Evolutionary conservation across 2,888 invertebrate genomes (phyloP).

Genomic region (Ophraella communa): DNA sequence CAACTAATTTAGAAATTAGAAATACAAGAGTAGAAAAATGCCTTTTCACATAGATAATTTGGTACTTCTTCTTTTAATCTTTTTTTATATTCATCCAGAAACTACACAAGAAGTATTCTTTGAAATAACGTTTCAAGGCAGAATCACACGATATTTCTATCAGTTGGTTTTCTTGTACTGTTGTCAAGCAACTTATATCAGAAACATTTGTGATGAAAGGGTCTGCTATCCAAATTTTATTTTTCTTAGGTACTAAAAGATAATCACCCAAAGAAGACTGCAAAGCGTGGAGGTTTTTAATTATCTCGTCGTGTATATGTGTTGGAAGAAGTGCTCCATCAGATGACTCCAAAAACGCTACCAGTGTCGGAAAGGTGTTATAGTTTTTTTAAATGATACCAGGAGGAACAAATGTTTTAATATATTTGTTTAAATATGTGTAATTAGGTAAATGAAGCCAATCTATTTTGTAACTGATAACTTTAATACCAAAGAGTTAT

Average conservation of each 20-base stretch:
- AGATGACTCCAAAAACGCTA: slow-evolving; percentile 35
- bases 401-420: too few relatives aligned
- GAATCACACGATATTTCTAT: too few relatives aligned
- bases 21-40: background rate
- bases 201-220: slow-evolving; percentile 19
- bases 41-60: background rate
- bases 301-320: slow-evolving; percentile 30
- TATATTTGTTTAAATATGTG: too few relatives aligned
- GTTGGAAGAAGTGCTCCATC: slow-evolving; percentile 27
- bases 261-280: slow-evolving; percentile 29
- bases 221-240: slow-evolving; percentile 30
- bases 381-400: slow-evolving; percentile 25
- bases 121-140: slow-evolving; percentile 22
- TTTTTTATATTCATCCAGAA: slow-evolving; percentile 28
- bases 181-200: slow-evolving; percentile 27
- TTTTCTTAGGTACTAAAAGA: slow-evolving; percentile 32
- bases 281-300: slow-evolving; percentile 30
- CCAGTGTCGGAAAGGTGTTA: slow-evolving; percentile 25
- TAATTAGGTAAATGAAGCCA: too few relatives aligned
- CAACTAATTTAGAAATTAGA: background rate
- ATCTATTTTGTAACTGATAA: too few relatives aligned
- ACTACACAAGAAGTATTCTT: slow-evolving; percentile 20
- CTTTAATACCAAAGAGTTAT: too few relatives aligned
- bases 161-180: too few relatives aligned
- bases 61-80: slow-evolving; percentile 21